Conservation (phyloP, 2,888 invertebrate species). For the Molorchus minor region DNA sequence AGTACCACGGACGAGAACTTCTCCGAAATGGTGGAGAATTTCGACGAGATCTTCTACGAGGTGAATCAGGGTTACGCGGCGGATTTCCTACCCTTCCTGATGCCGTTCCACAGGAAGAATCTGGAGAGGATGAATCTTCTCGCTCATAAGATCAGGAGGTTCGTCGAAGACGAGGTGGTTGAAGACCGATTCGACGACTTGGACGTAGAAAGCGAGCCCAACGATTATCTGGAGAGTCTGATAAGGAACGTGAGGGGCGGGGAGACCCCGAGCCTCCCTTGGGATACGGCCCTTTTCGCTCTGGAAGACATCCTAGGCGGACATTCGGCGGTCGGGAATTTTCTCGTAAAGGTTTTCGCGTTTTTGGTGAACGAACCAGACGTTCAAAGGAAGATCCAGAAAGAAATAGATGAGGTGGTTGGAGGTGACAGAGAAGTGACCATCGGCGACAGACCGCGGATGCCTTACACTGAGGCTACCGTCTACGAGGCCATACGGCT, state of each 20-base stretch:
- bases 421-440: conserved; percentile 50
- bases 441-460: conserved; percentile 61
- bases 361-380: conserved; percentile 66
- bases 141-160: conserved; percentile 66
- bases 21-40: conserved; percentile 64
- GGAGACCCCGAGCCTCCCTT: conserved; percentile 60
- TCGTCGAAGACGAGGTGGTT: conserved; percentile 66
- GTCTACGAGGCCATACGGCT: conserved; percentile 71
- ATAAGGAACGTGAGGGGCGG: conserved; percentile 65
- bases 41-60: conserved; percentile 73
- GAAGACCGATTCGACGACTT: conserved; percentile 60
- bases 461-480: conserved; percentile 71
- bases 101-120: conserved; percentile 66
- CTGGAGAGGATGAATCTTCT: conserved; percentile 64
- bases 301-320: conserved; percentile 66
- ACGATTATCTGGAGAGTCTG: conserved; percentile 69
- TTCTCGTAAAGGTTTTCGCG: conserved; percentile 68
- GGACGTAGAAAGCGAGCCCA: conserved; percentile 52
- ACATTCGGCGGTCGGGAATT: conserved; percentile 72
- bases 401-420: conserved; percentile 65
- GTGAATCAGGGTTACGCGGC: conserved; percentile 75
- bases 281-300: conserved; percentile 66
- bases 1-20: conserved; percentile 62
- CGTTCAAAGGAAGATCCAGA: conserved; percentile 66
- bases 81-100: conserved; percentile 72